These are phyloP conservation scores for Polia nebulosa DNA, from an alignment of 2,888 invertebrate species.

Conservation along the genomic window DNA sequence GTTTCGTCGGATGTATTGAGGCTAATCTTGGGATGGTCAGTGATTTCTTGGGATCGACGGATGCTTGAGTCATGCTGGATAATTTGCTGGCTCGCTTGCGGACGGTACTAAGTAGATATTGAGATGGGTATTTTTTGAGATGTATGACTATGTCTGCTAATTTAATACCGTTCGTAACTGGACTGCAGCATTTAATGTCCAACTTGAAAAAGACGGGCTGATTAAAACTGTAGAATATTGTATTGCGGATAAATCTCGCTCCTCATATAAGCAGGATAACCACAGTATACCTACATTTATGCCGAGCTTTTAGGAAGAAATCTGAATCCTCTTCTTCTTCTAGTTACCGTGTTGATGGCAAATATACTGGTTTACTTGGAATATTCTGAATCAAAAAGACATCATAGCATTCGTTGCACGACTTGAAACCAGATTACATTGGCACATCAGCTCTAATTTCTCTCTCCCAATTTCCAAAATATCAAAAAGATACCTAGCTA, in stretches of 20 bases:
- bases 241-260: neutral
- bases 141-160: too few species aligned
- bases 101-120: conserved; percentile 30
- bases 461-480: conserved; percentile 9
- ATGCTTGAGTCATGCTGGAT: conserved; percentile 56
- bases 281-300: neutral
- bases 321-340: too few species aligned
- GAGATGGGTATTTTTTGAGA: conserved; percentile 2
- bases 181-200: neutral
- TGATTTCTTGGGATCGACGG: conserved; percentile 64
- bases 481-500: conserved; percentile 10
- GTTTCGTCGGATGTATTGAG: conserved; percentile 84
- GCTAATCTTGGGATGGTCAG: conserved; percentile 76
- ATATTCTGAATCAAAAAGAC: too few species aligned
- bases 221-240: neutral
- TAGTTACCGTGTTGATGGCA: too few species aligned
- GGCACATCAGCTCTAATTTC: neutral
- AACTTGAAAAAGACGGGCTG: neutral
- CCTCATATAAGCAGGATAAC: neutral
- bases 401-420: too few species aligned
- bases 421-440: too few species aligned
- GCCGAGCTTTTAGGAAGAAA: too few species aligned
- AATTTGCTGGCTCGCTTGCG: conserved; percentile 36
- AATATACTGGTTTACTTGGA: too few species aligned
- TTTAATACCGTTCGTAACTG: neutral